Conservation (phyloP, 1,140 invertebrate genomes). For the Magallana ariakensis region DNA sequence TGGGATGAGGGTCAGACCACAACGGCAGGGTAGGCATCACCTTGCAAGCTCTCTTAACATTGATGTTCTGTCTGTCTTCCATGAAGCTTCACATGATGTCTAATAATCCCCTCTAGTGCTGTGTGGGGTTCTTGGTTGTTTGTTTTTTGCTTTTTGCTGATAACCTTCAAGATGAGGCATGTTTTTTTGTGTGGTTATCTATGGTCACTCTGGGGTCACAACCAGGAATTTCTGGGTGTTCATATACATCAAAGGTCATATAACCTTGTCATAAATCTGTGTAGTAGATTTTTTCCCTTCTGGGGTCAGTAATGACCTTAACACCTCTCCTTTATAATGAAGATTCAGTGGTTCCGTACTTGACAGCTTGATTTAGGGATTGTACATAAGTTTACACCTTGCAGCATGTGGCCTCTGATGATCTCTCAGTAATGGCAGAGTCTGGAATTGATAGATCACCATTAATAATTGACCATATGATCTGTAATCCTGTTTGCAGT, state of each 20-base stretch:
- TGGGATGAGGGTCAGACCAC: neutral
- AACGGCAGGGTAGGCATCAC: neutral
- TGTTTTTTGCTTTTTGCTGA: neutral
- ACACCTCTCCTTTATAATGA: too few species aligned
- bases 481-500: neutral
- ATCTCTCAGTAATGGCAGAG: neutral
- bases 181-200: neutral
- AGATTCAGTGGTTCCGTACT: too few species aligned
- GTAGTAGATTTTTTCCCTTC: too few species aligned
- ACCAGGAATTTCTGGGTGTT: neutral
- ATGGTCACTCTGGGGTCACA: neutral
- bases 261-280: neutral
- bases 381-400: too few species aligned
- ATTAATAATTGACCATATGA: constrained; percentile 15
- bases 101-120: neutral
- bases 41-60: neutral
- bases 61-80: too few species aligned
- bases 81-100: neutral
- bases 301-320: too few species aligned
- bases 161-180: neutral
- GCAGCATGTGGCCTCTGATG: too few species aligned
- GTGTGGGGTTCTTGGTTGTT: too few species aligned
- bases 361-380: too few species aligned
- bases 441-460: neutral
- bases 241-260: neutral